Evolutionary conservation across 1,140 invertebrate genomes (phyloP).

Genomic region (Ruditapes philippinarum): DNA sequence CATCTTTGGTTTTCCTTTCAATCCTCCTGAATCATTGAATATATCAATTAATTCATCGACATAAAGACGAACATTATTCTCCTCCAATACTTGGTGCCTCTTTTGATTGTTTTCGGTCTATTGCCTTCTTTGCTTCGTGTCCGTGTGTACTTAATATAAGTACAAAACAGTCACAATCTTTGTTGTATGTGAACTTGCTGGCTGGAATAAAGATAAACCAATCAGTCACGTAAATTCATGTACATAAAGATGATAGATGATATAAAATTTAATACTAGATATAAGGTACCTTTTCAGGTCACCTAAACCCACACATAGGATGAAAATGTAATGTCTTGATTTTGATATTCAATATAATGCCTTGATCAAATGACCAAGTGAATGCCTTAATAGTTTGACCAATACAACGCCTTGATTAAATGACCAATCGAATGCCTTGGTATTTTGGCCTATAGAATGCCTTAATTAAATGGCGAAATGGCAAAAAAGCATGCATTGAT

Average conservation of each 20-base stretch:
- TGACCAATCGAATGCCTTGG: too few relatives aligned
- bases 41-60: not conserved
- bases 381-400: too few relatives aligned
- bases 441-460: too few relatives aligned
- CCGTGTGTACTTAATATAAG: conserved; percentile 9
- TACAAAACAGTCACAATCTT: conserved; percentile 5
- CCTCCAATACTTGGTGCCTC: not conserved
- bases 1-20: not conserved
- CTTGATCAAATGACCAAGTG: too few relatives aligned
- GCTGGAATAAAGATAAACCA: not conserved
- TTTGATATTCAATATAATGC: too few relatives aligned
- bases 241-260: too few relatives aligned
- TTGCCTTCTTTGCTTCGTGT: not conserved
- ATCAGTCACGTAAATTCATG: not conserved
- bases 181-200: not conserved
- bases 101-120: not conserved
- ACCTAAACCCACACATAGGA: not conserved
- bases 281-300: too few relatives aligned
- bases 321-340: too few relatives aligned
- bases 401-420: too few relatives aligned
- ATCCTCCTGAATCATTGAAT: not conserved
- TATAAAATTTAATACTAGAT: too few relatives aligned
- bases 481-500: too few relatives aligned
- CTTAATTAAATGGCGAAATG: too few relatives aligned
- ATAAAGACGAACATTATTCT: not conserved